Evolutionary conservation across 2,888 invertebrate genomes (phyloP), one percentile per base, ranked within the genome.

Genomic region (Tribolium freemani): DNA sequence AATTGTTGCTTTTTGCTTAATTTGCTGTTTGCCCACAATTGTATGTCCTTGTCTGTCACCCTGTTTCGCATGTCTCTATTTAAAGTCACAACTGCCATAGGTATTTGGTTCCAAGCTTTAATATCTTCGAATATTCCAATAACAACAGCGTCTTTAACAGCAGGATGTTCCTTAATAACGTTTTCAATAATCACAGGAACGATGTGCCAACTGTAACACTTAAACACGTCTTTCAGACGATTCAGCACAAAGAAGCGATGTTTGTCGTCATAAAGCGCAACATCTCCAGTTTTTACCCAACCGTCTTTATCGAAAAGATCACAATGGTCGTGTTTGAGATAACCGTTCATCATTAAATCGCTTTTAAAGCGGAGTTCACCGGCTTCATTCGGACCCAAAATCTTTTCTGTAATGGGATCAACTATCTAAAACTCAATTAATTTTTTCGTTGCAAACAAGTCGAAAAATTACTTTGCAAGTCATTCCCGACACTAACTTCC

Each of bases 161-260:
- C 90, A 0, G 93, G 92, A 84, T 94, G 93, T 20, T 89, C 88
- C 68, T 91, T 88, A 0, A 95, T 80, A 1, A 93, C 80, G 50
- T 88, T 90, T 84, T 96, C 96, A 16, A 96, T 83, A 83, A 95
- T 94, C 0, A 95, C 94, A 11, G 96, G 96, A 4, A 95, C 90
- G 2, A 89, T 88, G 77, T 88, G 88, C 82, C 87, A 82, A 54
- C 81, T 85, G 72, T 80, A 86, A 71, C 87, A 89, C 80, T 88
- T 89, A n/a, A 89, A 81, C 20, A 89, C 77, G 74, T 87, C 82
- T 73, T 89, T 88, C 1, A 87, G 82, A 20, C 88, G 82, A 13
- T 88, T 89, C 0, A 87, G 83, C 45, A 87, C 86, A 78, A 80
- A 88, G 63, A 85, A 86, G 76, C 87, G 85, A 76, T 84, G 84